phyloP scores from a whole-genome alignment of 2,797 vertebrate genomes.

The Hafferia zeledoni region DNA sequence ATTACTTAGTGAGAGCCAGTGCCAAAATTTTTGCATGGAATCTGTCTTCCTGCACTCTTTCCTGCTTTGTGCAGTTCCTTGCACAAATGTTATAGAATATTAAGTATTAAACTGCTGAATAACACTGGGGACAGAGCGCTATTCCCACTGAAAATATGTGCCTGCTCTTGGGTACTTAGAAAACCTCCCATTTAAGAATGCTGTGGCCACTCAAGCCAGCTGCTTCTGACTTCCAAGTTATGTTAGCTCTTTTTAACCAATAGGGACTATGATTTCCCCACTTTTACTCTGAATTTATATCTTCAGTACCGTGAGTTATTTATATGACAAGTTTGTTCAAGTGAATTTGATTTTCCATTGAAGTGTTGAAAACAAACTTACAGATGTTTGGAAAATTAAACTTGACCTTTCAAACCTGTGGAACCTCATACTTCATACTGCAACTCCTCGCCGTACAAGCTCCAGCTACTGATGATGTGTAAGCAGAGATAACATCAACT shows the following conservation, averaged over 20 bases:
- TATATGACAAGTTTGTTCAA: background rate
- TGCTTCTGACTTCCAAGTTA: background rate
- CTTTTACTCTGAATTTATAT: background rate
- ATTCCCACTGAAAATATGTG: background rate
- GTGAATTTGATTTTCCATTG: background rate
- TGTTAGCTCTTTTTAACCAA: background rate
- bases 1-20: background rate
- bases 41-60: background rate
- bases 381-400: background rate
- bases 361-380: constrained; percentile 29
- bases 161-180: background rate
- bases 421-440: background rate
- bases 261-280: background rate
- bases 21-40: background rate
- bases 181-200: background rate
- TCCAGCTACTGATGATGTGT: background rate
- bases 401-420: background rate
- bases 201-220: background rate
- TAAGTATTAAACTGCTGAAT: background rate
- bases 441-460: background rate
- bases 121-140: background rate
- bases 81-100: background rate
- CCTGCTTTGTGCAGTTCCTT: background rate
- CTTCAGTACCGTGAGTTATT: background rate
- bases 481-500: background rate